Percentiles rank a stretch among this genome's conserved stretches.
phyloP scores from a whole-genome alignment of 2,113 vertebrate species.

The Spermophilus dauricus region DNA sequence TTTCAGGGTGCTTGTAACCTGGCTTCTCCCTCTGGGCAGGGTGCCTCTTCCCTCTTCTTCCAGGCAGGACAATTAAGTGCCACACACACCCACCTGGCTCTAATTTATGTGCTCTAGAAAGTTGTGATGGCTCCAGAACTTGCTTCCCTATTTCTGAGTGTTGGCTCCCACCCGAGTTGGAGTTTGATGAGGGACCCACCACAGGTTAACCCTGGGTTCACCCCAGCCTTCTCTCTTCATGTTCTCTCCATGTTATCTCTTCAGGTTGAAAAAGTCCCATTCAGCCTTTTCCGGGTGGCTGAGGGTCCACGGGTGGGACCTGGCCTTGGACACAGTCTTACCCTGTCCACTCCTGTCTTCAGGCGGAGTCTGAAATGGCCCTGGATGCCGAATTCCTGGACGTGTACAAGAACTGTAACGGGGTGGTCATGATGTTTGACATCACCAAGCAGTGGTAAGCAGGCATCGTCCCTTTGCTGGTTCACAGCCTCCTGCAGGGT shows the following conservation, averaged over 20 bases:
- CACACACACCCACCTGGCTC: not conserved
- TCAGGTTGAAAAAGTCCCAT: not conserved
- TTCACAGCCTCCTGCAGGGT: not conserved
- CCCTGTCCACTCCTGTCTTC: not conserved
- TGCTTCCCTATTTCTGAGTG: not conserved
- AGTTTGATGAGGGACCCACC: not conserved
- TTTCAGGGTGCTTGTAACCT: not conserved
- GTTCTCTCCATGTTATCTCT: not conserved
- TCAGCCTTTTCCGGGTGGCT: not conserved
- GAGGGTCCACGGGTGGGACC: not conserved
- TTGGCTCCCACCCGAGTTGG: not conserved
- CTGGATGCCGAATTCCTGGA: slow-evolving; percentile 98
- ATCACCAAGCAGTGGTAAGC: slow-evolving; percentile 99
- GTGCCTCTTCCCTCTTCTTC: not conserved
- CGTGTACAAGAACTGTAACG: slow-evolving; percentile 98
- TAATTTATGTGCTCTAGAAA: not conserved
- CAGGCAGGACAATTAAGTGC: too few relatives aligned
- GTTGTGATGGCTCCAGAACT: too few relatives aligned
- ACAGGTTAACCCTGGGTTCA: not conserved
- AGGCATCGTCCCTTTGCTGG: accelerated
- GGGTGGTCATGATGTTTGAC: slow-evolving; percentile 99
- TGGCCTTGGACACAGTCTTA: accelerated
- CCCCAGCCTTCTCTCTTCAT: not conserved
- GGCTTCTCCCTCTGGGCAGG: not conserved
- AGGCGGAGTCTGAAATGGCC: slow-evolving; percentile 96